These are phyloP conservation scores for Heliconius sara DNA, from an alignment of 2,888 invertebrate species.

Conservation along the genomic window DNA sequence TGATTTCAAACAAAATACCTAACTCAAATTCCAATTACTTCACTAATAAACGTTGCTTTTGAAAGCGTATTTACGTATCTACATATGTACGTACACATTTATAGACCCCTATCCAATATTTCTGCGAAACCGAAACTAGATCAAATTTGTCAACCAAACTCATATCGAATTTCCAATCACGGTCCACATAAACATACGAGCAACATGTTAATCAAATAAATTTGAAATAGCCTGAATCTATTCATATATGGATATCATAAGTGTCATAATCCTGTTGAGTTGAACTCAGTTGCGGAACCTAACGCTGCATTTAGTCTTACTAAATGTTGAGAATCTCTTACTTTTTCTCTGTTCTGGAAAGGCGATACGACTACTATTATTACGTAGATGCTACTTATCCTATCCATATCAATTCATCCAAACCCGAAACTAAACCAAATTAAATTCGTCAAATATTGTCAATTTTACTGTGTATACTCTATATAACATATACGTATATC, in stretches of 20 bases:
- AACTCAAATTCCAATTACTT: not conserved
- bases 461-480: not conserved
- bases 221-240: not conserved
- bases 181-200: slow-evolving; percentile 22
- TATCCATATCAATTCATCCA: too few species aligned
- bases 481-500: not conserved
- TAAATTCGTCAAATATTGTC: not conserved
- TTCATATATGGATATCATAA: not conserved
- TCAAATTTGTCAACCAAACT: slow-evolving; percentile 15
- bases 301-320: not conserved
- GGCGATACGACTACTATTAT: too few species aligned
- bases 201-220: slow-evolving; percentile 46
- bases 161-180: slow-evolving; percentile 26
- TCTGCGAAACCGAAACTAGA: slow-evolving; percentile 13
- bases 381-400: too few species aligned
- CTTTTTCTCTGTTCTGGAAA: too few species aligned
- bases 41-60: not conserved
- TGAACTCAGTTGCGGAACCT: not conserved
- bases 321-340: too few species aligned
- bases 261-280: too few species aligned
- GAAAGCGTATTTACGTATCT: slow-evolving; percentile 10
- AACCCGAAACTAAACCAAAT: too few species aligned
- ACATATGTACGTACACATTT: not conserved
- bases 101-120: slow-evolving; percentile 6
- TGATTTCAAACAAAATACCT: not conserved